phyloP scores from a whole-genome alignment of 2,888 invertebrate species.

The Hydroisotoma schaefferi region DNA sequence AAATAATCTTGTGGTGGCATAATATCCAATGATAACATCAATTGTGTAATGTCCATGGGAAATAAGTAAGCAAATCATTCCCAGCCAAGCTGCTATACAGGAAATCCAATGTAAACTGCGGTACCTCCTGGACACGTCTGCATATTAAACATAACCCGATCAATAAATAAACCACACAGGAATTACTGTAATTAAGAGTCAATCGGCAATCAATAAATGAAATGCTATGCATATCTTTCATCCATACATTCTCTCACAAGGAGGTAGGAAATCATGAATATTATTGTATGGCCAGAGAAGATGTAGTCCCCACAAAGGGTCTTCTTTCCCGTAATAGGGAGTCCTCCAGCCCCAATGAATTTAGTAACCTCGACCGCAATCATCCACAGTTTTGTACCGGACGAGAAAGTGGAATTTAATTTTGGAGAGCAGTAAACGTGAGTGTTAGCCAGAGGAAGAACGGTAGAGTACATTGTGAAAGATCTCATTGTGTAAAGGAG shows the following conservation, averaged over 20 bases:
- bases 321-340: conserved; percentile 52
- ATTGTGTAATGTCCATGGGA: conserved; percentile 57
- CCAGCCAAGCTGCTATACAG: conserved; percentile 50
- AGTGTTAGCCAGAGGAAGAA: conserved; percentile 52
- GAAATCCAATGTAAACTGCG: conserved; percentile 52
- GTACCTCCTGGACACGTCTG: conserved; percentile 54
- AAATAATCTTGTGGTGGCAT: conserved; percentile 55
- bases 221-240: too few species aligned
- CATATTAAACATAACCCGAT: too few species aligned
- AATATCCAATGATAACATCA: conserved; percentile 56
- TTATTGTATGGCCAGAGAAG: conserved; percentile 57
- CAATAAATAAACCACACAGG: too few species aligned
- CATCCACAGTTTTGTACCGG: conserved; percentile 27
- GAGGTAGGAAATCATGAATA: conserved; percentile 51
- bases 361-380: conserved; percentile 50
- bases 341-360: conserved; percentile 51
- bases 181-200: too few species aligned
- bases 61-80: conserved; percentile 54
- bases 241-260: conserved; percentile 53
- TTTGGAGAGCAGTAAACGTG: conserved; percentile 54
- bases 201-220: too few species aligned
- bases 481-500: conserved; percentile 52
- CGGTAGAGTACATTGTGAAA: conserved; percentile 54
- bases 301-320: conserved; percentile 47
- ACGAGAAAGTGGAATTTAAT: conserved; percentile 46